Evolutionary conservation across 1,140 invertebrate species (phyloP).

Genomic region (Acromyrmex echinatior): DNA sequence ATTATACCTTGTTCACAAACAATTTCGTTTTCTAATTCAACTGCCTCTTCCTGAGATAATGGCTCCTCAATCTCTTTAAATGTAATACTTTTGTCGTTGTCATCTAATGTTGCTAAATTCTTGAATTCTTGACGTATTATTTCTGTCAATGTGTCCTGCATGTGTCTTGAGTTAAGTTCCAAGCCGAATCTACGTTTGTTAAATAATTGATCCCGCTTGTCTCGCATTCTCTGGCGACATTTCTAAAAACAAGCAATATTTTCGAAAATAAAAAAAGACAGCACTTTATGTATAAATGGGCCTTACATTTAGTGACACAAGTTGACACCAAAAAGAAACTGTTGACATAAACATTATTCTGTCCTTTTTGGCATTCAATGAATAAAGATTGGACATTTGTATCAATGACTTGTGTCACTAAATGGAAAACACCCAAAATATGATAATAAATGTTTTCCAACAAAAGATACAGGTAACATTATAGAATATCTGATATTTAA

Average conservation of each 20-base stretch:
- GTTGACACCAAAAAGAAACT: no score
- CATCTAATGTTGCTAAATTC: slow-evolving; percentile 67
- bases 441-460: no score
- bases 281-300: background rate
- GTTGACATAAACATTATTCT: no score
- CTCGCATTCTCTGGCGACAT: slow-evolving; percentile 80
- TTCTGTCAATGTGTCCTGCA: slow-evolving; percentile 73
- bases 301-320: background rate
- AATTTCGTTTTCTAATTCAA: slow-evolving; percentile 75
- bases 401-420: no score
- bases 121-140: slow-evolving; percentile 79
- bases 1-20: slow-evolving; percentile 73
- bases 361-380: no score
- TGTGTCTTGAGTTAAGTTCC: slow-evolving; percentile 38
- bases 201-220: slow-evolving; percentile 82
- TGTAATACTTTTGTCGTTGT: slow-evolving; percentile 37
- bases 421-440: no score
- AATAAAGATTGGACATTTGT: no score
- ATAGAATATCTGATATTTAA: background rate
- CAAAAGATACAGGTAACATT: no score
- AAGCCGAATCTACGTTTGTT: slow-evolving; percentile 73
- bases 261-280: background rate
- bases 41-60: slow-evolving; percentile 73
- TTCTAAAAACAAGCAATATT: slow-evolving; percentile 70
- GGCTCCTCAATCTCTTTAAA: slow-evolving; percentile 30